Evolutionary conservation across 2,888 invertebrate species (phyloP).

Genomic region (Andrena haemorrhoa): DNA sequence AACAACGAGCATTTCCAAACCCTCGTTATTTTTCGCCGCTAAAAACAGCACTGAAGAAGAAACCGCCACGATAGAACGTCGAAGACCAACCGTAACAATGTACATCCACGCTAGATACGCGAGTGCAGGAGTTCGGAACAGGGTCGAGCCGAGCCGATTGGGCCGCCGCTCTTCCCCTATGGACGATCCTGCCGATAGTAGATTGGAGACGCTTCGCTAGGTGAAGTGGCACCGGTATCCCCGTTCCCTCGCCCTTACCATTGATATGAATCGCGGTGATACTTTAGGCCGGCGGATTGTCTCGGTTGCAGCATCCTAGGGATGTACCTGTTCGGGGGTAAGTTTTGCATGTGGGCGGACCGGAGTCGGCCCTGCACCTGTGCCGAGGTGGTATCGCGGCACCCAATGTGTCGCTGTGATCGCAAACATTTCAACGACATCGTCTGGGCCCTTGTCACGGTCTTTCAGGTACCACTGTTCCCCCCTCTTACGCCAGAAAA

Average conservation of each 20-base stretch:
- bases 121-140: background rate
- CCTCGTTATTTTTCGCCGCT: no score
- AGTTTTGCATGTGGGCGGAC: constrained; percentile 99
- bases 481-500: constrained; percentile 61
- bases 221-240: constrained; percentile 21
- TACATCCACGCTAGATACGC: no score
- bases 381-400: constrained; percentile 95
- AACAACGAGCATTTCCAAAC: no score
- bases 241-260: constrained; percentile 7
- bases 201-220: constrained; percentile 35
- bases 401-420: constrained; percentile 97
- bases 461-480: constrained; percentile 93
- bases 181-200: background rate
- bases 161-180: background rate
- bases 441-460: constrained; percentile 98
- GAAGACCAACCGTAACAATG: no score
- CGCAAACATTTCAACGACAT: constrained; percentile 99
- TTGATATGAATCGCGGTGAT: constrained; percentile 72
- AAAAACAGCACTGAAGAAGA: no score
- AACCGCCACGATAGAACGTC: no score
- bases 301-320: constrained; percentile 96
- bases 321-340: constrained; percentile 99
- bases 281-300: constrained; percentile 84
- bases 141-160: background rate
- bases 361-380: constrained; percentile 95